Percentiles rank a stretch among this genome's conserved stretches.
These are phyloP conservation scores for Parotocinclus haroldoi DNA, from an alignment of 2,797 vertebrate species.

Conservation along the genomic window DNA sequence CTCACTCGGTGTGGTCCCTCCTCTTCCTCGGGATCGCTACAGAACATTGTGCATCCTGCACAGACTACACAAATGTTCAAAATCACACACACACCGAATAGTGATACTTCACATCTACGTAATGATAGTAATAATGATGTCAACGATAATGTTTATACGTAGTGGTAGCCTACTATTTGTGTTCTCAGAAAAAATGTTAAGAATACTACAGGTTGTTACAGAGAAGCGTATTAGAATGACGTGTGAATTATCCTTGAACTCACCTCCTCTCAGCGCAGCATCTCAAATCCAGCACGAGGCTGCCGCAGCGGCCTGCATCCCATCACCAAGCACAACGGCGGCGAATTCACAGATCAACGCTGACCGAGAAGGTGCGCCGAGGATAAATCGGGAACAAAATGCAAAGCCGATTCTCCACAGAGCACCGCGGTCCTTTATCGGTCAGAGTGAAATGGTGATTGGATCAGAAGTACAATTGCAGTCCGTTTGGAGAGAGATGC, in stretches of 20 bases:
- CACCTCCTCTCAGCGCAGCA: background rate
- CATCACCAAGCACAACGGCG: background rate
- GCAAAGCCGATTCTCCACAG: background rate
- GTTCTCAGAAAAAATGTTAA: background rate
- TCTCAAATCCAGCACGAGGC: slow-evolving; percentile 12
- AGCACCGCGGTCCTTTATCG: background rate
- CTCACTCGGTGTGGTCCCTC: slow-evolving; percentile 13
- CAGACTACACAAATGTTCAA: background rate
- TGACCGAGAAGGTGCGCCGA: background rate
- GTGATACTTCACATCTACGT: background rate
- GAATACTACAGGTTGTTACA: too few relatives aligned
- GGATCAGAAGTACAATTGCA: background rate
- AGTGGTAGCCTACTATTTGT: background rate
- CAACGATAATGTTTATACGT: background rate
- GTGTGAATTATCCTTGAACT: background rate
- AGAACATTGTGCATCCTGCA: slow-evolving; percentile 34
- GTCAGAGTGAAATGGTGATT: background rate
- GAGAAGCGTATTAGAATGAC: too few relatives aligned
- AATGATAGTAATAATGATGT: background rate
- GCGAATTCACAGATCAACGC: background rate
- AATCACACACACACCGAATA: background rate
- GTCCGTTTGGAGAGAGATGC: background rate
- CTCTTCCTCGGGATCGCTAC: slow-evolving; percentile 19
- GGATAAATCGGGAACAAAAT: background rate
- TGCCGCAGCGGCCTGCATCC: slow-evolving; percentile 24